Conservation (phyloP, 1,140 invertebrate genomes). For the Drosophila mojavensis region DNA sequence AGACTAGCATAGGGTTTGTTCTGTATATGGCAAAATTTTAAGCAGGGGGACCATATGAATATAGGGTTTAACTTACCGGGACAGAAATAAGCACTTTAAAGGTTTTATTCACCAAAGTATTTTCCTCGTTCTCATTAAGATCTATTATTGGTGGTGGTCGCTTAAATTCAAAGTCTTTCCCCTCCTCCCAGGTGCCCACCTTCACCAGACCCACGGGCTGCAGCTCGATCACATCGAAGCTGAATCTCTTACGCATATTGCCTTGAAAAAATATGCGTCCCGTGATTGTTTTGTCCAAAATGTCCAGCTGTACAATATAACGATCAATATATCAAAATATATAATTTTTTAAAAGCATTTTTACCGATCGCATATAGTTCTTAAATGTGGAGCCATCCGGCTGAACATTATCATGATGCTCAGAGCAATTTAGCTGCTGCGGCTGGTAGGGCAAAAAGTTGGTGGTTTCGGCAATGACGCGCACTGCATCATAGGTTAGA, state of each 20-base stretch:
- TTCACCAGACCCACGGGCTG: slow-evolving; percentile 87
- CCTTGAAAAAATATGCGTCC: slow-evolving; percentile 93
- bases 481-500: slow-evolving; percentile 91
- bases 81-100: slow-evolving; percentile 93
- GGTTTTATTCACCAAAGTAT: slow-evolving; percentile 90
- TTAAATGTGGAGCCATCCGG: slow-evolving; percentile 89
- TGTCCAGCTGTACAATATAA: slow-evolving; percentile 53
- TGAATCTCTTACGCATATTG: slow-evolving; percentile 91
- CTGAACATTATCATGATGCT: slow-evolving; percentile 67
- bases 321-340: no score
- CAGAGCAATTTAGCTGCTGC: slow-evolving; percentile 85
- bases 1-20: slow-evolving; percentile 93
- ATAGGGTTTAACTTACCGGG: slow-evolving; percentile 84
- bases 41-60: slow-evolving; percentile 42
- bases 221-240: slow-evolving; percentile 91
- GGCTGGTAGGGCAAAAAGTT: slow-evolving; percentile 70
- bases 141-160: slow-evolving; percentile 48
- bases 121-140: slow-evolving; percentile 81
- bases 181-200: slow-evolving; percentile 90
- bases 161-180: slow-evolving; percentile 72
- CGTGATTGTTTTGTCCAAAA: slow-evolving; percentile 87
- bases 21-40: slow-evolving; percentile 80
- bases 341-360: not conserved
- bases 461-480: slow-evolving; percentile 87
- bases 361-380: slow-evolving; percentile 89